phyloP scores from a whole-genome alignment of 2,888 invertebrate species.

The Hemithea aestivaria region DNA sequence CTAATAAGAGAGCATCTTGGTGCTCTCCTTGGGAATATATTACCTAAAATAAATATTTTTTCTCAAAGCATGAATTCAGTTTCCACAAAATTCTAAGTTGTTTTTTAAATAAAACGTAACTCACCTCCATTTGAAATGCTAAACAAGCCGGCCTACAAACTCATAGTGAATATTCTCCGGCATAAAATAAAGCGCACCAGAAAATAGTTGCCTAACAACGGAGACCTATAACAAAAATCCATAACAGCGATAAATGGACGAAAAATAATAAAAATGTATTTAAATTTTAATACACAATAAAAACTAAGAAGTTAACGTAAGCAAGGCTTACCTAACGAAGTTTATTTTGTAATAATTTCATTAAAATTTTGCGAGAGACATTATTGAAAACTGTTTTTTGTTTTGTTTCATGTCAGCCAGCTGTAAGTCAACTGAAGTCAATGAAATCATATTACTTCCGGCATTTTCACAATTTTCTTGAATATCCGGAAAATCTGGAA shows the following conservation, averaged over 20 bases:
- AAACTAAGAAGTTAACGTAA: slow-evolving; percentile 6
- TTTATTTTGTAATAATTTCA: slow-evolving; percentile 56
- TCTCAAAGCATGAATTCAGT: too few relatives aligned
- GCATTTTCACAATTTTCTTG: slow-evolving; percentile 16
- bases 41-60: too few relatives aligned
- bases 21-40: slow-evolving; percentile 44
- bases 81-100: neutral
- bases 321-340: slow-evolving; percentile 38
- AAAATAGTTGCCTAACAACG: slow-evolving; percentile 43
- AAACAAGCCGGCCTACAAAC: slow-evolving; percentile 37
- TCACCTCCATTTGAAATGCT: slow-evolving; percentile 59
- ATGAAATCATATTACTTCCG: slow-evolving; percentile 38
- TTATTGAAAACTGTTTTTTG: slow-evolving; percentile 70
- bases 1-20: slow-evolving; percentile 51
- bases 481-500: slow-evolving; percentile 22
- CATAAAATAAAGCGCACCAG: slow-evolving; percentile 38
- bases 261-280: slow-evolving; percentile 12
- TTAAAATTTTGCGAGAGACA: slow-evolving; percentile 69
- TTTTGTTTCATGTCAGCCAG: slow-evolving; percentile 61
- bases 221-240: slow-evolving; percentile 49
- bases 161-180: slow-evolving; percentile 43
- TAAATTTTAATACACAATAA: slow-evolving; percentile 3
- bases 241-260: slow-evolving; percentile 39
- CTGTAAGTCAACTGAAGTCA: too few relatives aligned
- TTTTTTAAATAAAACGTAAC: neutral